phyloP scores from a whole-genome alignment of 2,797 vertebrate genomes.

The Anniella stebbinsi region DNA sequence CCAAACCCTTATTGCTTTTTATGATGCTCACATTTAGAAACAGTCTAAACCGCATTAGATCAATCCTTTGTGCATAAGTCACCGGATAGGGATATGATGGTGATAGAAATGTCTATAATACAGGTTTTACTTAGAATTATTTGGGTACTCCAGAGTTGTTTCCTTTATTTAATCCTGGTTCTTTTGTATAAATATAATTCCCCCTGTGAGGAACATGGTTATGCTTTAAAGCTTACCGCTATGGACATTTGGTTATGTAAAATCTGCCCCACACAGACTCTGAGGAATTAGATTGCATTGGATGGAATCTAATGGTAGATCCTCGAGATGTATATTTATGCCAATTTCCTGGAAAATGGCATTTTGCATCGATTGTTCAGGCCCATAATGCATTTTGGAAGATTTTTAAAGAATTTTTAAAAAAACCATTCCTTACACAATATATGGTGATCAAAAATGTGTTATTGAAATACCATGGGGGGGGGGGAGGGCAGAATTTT shows the following conservation, averaged over 20 bases:
- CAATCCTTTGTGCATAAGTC: slow-evolving; percentile 78
- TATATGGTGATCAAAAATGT: slow-evolving; percentile 79
- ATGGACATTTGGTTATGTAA: slow-evolving; percentile 82
- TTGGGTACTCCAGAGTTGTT: slow-evolving; percentile 80
- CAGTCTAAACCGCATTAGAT: slow-evolving; percentile 77
- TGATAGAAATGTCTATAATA: slow-evolving; percentile 78
- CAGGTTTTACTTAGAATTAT: slow-evolving; percentile 83
- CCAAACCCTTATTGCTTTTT: slow-evolving; percentile 83
- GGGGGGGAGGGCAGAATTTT: slow-evolving; percentile 82
- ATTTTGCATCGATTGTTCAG: slow-evolving; percentile 75
- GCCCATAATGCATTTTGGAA: slow-evolving; percentile 68
- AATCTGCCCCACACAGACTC: slow-evolving; percentile 77
- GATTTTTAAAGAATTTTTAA: slow-evolving; percentile 73
- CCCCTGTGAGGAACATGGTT: slow-evolving; percentile 78
- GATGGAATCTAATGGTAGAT: slow-evolving; percentile 70
- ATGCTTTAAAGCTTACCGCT: slow-evolving; percentile 78
- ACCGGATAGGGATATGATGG: slow-evolving; percentile 76
- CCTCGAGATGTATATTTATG: slow-evolving; percentile 79
- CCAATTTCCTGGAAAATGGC: slow-evolving; percentile 78
- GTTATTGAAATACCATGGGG: slow-evolving; percentile 84
- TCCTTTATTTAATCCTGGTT: slow-evolving; percentile 82
- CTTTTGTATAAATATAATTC: slow-evolving; percentile 72
- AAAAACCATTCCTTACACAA: slow-evolving; percentile 77
- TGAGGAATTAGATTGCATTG: slow-evolving; percentile 77
- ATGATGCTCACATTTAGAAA: slow-evolving; percentile 83